Conservation (phyloP, 2,113 vertebrate genomes). For the Patagioenas fasciata region DNA sequence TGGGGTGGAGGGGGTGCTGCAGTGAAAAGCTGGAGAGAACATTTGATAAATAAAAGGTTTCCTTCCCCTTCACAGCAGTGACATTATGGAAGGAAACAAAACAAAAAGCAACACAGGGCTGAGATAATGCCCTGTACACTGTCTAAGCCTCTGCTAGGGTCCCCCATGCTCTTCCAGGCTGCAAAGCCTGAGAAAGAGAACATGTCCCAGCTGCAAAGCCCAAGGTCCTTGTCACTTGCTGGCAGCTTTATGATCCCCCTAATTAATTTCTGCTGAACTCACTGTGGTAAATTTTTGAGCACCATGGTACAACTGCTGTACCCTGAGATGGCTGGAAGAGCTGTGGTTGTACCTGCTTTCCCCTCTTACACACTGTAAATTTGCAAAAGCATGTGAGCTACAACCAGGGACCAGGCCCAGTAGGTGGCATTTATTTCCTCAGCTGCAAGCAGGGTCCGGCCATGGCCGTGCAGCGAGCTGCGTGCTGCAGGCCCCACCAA, state of each 20-base stretch:
- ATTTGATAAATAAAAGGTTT: not conserved
- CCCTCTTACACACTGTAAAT: not conserved
- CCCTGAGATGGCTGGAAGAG: not conserved
- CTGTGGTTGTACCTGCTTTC: not conserved
- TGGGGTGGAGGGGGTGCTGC: no score
- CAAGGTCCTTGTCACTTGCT: not conserved
- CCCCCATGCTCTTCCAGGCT: not conserved
- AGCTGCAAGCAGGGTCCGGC: not conserved
- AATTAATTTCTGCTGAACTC: not conserved
- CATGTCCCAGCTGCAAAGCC: not conserved
- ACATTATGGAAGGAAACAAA: not conserved
- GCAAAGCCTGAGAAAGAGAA: not conserved
- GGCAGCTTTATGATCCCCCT: not conserved
- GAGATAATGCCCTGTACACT: not conserved
- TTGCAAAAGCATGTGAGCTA: not conserved
- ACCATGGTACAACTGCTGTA: not conserved
- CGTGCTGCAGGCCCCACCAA: not conserved
- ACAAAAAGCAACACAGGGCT: not conserved
- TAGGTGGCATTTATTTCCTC: not conserved
- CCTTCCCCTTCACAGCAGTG: not conserved
- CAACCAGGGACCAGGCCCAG: not conserved
- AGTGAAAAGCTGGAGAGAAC: not conserved
- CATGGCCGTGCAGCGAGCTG: not conserved
- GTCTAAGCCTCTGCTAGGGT: not conserved
- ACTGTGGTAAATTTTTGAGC: not conserved